A percentile compares a stretch with the other conserved stretches of the same genome.
These are phyloP conservation scores for Smittia sp. DNA, from an alignment of 2,888 invertebrate genomes.

Conservation along the genomic window DNA sequence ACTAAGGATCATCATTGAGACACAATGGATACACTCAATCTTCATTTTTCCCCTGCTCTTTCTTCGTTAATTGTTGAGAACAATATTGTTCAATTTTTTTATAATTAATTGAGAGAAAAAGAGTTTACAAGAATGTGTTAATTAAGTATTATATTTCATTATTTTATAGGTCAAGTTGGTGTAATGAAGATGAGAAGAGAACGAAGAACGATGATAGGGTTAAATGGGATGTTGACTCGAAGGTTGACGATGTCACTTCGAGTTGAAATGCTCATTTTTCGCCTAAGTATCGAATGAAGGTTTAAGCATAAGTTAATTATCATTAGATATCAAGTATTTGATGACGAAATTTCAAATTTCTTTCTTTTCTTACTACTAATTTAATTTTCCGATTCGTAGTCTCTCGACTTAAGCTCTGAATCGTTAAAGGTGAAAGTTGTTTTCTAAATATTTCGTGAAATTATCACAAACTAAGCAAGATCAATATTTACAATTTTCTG, in stretches of 20 bases:
- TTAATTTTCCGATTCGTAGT: neutral
- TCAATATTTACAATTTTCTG: slow-evolving; percentile 33
- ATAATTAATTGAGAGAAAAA: slow-evolving; percentile 32
- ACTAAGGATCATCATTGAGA: no score
- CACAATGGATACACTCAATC: neutral
- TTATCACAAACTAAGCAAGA: slow-evolving; percentile 3
- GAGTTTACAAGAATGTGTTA: slow-evolving; percentile 37
- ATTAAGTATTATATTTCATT: slow-evolving; percentile 38
- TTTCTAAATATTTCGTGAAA: neutral
- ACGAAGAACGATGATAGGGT: neutral
- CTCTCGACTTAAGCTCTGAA: neutral
- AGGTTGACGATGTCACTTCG: neutral
- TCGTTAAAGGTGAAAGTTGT: neutral
- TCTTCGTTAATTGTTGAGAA: slow-evolving; percentile 35
- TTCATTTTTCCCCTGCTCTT: neutral
- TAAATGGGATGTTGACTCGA: neutral
- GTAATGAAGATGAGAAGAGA: slow-evolving; percentile 2
- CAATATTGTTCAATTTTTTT: slow-evolving; percentile 23
- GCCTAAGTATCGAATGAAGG: neutral
- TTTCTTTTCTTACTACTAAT: slow-evolving; percentile 7
- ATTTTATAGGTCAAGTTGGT: slow-evolving; percentile 28
- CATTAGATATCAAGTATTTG: slow-evolving; percentile 13
- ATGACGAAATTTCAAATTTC: neutral
- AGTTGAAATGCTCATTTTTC: neutral
- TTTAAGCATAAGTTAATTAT: slow-evolving; percentile 19